phyloP scores from a whole-genome alignment of 2,797 vertebrate species.

The Falco peregrinus region DNA sequence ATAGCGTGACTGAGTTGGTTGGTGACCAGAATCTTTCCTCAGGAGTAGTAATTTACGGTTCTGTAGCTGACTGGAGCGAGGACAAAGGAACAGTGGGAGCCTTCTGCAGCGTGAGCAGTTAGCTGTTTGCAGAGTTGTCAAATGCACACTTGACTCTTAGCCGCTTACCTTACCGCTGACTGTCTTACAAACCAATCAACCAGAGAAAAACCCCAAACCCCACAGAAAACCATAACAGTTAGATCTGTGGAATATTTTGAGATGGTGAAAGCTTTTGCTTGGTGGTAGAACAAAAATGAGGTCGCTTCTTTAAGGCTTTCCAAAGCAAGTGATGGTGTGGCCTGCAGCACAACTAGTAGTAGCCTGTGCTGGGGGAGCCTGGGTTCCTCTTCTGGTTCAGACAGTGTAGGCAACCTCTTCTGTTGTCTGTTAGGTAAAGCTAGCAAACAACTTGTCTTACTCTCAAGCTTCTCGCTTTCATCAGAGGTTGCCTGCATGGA shows the following conservation, averaged over 20 bases:
- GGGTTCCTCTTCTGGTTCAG: neutral
- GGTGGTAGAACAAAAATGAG: neutral
- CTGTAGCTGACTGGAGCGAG: neutral
- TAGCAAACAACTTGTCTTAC: neutral
- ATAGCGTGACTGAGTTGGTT: neutral
- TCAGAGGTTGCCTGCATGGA: neutral
- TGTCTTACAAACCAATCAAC: neutral
- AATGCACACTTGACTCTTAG: neutral
- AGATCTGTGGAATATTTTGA: neutral
- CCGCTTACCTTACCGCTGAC: neutral
- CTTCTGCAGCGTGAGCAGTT: neutral
- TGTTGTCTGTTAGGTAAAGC: too few relatives aligned
- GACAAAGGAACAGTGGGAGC: neutral
- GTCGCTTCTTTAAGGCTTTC: neutral
- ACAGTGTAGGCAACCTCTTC: neutral
- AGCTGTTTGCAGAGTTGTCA: neutral
- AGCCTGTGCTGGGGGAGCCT: neutral
- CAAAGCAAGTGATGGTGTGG: neutral
- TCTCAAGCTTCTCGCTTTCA: neutral
- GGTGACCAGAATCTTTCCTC: neutral
- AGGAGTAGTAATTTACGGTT: neutral
- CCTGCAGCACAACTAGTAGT: neutral
- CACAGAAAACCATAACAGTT: neutral
- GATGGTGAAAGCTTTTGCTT: neutral
- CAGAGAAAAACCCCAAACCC: fast-evolving